These are phyloP conservation scores for Kryptolebias marmoratus DNA, from an alignment of 2,113 vertebrate species.

Conservation along the genomic window DNA sequence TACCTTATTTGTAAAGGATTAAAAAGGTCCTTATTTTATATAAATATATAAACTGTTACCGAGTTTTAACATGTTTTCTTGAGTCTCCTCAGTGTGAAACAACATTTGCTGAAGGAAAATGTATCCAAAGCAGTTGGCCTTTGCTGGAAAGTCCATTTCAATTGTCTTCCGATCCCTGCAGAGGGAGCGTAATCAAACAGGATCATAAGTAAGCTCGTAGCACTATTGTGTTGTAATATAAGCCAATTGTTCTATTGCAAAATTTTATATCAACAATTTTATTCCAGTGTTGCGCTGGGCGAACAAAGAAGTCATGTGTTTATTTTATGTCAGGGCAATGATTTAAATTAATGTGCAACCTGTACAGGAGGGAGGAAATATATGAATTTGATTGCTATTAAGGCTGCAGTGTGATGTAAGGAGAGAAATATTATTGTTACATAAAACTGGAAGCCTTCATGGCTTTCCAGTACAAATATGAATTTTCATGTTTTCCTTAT, in stretches of 20 bases:
- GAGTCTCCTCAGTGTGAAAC: slow-evolving; percentile 88
- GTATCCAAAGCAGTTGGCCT: slow-evolving; percentile 89
- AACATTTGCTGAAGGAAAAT: slow-evolving; percentile 91
- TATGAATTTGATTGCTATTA: slow-evolving; percentile 1
- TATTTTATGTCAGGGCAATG: background rate
- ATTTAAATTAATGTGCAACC: slow-evolving; percentile 4
- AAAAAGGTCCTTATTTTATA: background rate
- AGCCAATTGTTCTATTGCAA: background rate
- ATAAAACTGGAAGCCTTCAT: slow-evolving; percentile 21
- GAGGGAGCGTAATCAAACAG: slow-evolving; percentile 30
- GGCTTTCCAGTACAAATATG: background rate
- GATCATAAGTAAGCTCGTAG: background rate
- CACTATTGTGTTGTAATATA: background rate
- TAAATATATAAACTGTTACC: slow-evolving; percentile 75
- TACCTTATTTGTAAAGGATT: rapidly evolving
- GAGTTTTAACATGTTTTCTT: slow-evolving; percentile 90
- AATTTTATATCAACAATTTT: background rate
- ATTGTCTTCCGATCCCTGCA: slow-evolving; percentile 86
- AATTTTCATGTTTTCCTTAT: background rate
- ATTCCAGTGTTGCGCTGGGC: slow-evolving; percentile 9
- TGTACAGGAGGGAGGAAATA: background rate
- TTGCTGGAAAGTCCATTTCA: slow-evolving; percentile 88
- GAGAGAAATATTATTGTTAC: no score
- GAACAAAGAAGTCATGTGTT: slow-evolving; percentile 6
- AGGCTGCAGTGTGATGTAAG: background rate